These are phyloP conservation scores for Leptoteleia sp. DNA, from an alignment of 1,140 invertebrate genomes.

Conservation along the genomic window DNA sequence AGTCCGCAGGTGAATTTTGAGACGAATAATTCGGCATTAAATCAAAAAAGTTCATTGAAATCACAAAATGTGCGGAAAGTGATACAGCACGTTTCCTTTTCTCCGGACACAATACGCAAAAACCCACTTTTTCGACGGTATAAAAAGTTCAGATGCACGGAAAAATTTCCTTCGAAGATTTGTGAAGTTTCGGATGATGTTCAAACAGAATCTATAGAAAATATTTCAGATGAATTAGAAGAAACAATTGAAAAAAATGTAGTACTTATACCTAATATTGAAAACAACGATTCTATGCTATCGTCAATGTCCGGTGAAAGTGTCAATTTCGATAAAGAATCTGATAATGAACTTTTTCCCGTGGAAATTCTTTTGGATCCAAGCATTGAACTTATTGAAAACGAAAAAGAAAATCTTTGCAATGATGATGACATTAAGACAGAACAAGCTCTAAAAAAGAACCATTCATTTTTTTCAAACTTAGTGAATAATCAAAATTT, in stretches of 20 bases:
- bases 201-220: neutral
- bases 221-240: neutral
- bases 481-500: slow-evolving; percentile 13
- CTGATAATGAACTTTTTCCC: slow-evolving; percentile 34
- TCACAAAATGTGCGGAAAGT: neutral
- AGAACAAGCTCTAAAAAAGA: neutral
- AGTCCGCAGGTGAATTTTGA: slow-evolving; percentile 33
- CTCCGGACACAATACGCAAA: neutral
- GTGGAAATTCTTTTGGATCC: slow-evolving; percentile 19
- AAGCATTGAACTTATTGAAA: neutral
- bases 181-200: too few relatives aligned
- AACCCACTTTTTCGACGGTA: too few relatives aligned
- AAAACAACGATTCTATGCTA: slow-evolving; percentile 1
- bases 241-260: neutral
- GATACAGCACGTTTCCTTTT: slow-evolving; percentile 27
- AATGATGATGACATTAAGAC: neutral
- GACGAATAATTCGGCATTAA: slow-evolving; percentile 2
- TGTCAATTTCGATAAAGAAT: slow-evolving; percentile 29
- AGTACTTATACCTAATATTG: neutral
- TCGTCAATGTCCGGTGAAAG: slow-evolving; percentile 30
- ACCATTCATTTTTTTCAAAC: neutral
- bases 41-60: slow-evolving; percentile 11
- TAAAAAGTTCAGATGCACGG: too few relatives aligned
- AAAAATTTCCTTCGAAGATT: too few relatives aligned
- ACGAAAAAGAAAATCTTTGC: slow-evolving; percentile 3